Evolutionary conservation across 2,113 vertebrate species (phyloP).

Genomic region (Petromus typicus): DNA sequence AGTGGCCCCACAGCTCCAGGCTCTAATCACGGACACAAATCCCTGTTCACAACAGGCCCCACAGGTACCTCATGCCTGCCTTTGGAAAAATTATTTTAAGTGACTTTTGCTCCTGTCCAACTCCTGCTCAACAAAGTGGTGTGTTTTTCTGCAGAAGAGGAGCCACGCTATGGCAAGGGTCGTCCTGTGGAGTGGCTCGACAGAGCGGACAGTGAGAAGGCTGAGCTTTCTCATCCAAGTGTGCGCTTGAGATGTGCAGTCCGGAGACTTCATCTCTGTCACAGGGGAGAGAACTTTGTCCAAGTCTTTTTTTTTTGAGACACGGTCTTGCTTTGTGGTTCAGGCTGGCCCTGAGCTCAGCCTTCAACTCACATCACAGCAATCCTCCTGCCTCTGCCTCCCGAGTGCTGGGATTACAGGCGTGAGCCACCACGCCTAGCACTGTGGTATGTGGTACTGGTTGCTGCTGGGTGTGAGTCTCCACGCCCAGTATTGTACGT

Average conservation of each 20-base stretch:
- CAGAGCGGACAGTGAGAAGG: not conserved
- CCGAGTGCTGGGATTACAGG: too few species aligned
- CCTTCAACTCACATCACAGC: too few species aligned
- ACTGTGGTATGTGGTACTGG: too few species aligned
- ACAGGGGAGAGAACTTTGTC: not conserved
- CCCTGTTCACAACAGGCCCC: conserved; percentile 23
- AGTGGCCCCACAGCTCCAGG: not conserved
- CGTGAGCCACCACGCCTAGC: too few species aligned
- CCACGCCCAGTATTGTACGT: too few species aligned
- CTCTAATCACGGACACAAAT: conserved; percentile 54
- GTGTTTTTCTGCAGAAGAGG: not conserved
- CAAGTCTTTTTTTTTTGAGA: too few species aligned
- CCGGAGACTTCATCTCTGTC: not conserved
- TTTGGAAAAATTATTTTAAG: conserved; percentile 63
- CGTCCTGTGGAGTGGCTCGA: not conserved
- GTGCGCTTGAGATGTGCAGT: not conserved
- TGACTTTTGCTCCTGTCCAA: not conserved
- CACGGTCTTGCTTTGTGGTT: too few species aligned
- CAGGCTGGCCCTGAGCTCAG: too few species aligned
- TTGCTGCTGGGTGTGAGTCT: too few species aligned
- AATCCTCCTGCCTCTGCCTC: too few species aligned
- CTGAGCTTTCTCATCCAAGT: not conserved
- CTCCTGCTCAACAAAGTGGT: conserved; percentile 29
- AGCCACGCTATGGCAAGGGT: fast-evolving
- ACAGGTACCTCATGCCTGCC: conserved; percentile 54